Evolutionary conservation across 2,113 vertebrate species (phyloP).

Genomic region (Indri indri): DNA sequence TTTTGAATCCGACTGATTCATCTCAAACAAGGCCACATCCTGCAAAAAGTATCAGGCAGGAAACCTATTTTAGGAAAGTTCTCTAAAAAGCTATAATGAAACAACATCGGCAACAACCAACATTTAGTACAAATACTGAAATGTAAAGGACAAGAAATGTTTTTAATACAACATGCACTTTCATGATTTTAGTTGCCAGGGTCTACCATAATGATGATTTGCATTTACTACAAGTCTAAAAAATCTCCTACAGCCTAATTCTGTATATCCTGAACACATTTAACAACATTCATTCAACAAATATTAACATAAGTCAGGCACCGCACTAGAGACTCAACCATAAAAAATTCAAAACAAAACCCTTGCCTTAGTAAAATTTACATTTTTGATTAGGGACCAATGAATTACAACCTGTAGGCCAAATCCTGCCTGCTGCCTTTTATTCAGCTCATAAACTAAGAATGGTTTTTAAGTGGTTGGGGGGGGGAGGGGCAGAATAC

Average conservation of each 20-base stretch:
- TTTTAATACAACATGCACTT: neutral
- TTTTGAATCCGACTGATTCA: conserved; percentile 85
- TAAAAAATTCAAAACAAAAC: neutral
- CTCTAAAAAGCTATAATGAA: neutral
- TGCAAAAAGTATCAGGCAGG: conserved; percentile 60
- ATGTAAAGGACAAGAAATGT: neutral
- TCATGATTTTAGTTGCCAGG: neutral
- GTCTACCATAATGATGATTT: neutral
- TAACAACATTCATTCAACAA: neutral
- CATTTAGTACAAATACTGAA: neutral
- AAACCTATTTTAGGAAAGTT: neutral
- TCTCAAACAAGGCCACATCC: conserved; percentile 93
- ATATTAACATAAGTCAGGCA: neutral
- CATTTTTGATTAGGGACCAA: neutral
- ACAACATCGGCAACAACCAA: neutral
- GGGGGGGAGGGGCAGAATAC: neutral
- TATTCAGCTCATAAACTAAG: neutral
- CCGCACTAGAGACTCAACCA: neutral
- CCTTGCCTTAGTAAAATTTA: neutral
- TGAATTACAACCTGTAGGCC: neutral
- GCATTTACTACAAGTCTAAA: neutral
- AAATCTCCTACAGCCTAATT: neutral
- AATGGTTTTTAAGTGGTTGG: neutral
- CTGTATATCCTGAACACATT: neutral
- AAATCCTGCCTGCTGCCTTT: neutral